These are phyloP conservation scores for Carposina sasakii DNA, from an alignment of 1,140 invertebrate genomes.

Conservation along the genomic window DNA sequence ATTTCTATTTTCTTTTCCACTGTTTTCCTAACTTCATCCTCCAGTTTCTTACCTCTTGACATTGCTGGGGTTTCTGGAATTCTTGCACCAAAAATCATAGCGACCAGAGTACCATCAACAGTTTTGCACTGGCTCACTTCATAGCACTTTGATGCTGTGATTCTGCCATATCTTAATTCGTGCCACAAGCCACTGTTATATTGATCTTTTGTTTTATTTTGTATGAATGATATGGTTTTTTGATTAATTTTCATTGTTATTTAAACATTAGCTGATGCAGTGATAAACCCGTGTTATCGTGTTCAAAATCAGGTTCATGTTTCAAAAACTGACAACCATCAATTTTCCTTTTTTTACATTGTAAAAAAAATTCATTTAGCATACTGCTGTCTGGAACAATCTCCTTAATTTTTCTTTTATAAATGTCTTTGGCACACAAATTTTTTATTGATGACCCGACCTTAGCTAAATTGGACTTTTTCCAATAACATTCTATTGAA, in stretches of 20 bases:
- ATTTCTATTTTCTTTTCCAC: background rate
- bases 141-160: slow-evolving; percentile 46
- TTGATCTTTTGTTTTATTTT: slow-evolving; percentile 23
- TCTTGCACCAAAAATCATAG: slow-evolving; percentile 30
- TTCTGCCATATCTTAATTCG: slow-evolving; percentile 36
- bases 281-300: slow-evolving; percentile 16
- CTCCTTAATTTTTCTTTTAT: slow-evolving; percentile 12
- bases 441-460: slow-evolving; percentile 15
- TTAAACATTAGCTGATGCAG: slow-evolving; percentile 23
- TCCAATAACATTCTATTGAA: slow-evolving; percentile 31
- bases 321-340: slow-evolving; percentile 18
- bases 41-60: slow-evolving; percentile 23
- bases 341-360: slow-evolving; percentile 26
- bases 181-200: slow-evolving; percentile 26
- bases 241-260: slow-evolving; percentile 11
- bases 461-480: slow-evolving; percentile 15
- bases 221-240: slow-evolving; percentile 13
- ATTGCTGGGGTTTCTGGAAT: slow-evolving; percentile 23
- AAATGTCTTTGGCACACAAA: slow-evolving; percentile 11
- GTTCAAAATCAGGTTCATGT: slow-evolving; percentile 9
- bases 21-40: background rate
- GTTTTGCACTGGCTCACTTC: slow-evolving; percentile 40
- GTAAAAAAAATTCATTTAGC: slow-evolving; percentile 13
- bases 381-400: slow-evolving; percentile 3
- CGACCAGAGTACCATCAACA: slow-evolving; percentile 26